phyloP scores from a whole-genome alignment of 2,797 vertebrate species.

The Acridotheres tristis region DNA sequence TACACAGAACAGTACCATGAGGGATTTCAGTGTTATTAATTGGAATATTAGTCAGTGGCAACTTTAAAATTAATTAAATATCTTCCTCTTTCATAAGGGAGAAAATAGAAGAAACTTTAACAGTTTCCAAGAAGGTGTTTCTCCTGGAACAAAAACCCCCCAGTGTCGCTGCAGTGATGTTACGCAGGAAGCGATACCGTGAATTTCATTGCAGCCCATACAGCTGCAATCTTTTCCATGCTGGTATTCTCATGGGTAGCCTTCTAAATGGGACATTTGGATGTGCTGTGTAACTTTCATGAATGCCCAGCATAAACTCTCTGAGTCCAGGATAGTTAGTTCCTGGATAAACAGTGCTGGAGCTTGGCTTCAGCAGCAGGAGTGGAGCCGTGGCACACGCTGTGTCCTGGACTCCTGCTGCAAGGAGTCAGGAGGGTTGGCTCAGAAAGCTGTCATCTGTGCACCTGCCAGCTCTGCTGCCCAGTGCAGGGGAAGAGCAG shows the following conservation, averaged over 20 bases:
- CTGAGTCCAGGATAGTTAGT: background rate
- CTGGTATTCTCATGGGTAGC: background rate
- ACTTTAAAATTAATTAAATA: background rate
- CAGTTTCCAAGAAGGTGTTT: background rate
- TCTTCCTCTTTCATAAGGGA: background rate
- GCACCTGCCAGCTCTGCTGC: background rate
- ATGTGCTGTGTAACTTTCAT: background rate
- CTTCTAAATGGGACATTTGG: background rate
- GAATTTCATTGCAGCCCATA: background rate
- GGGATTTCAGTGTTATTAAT: background rate
- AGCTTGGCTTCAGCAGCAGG: background rate
- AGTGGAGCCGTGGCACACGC: rapidly evolving
- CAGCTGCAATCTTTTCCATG: background rate
- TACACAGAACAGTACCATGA: background rate
- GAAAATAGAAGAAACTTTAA: background rate
- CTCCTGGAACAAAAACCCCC: background rate
- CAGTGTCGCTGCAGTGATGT: background rate
- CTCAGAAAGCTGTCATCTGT: background rate
- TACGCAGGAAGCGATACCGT: background rate
- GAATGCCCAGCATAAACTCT: background rate
- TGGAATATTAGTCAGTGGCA: background rate
- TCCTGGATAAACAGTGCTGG: background rate
- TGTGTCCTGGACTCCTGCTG: background rate
- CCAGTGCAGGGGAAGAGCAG: background rate
- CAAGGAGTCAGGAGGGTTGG: background rate